phyloP scores from a whole-genome alignment of 2,797 vertebrate species.

The Discoglossus pictus region DNA sequence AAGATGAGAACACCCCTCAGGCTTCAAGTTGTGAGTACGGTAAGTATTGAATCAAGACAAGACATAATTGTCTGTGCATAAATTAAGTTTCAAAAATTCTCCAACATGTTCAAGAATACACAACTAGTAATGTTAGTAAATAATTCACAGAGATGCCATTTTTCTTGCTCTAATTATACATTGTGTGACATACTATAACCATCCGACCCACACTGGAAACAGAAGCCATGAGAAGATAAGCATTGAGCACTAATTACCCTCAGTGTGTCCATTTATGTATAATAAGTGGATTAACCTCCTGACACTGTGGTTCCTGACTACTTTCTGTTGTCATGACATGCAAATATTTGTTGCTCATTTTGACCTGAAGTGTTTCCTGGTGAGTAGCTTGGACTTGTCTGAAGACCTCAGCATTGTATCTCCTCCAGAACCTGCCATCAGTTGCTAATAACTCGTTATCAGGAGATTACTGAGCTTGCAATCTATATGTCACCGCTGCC shows the following conservation, averaged over 20 bases:
- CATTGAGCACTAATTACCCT: neutral
- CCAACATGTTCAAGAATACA: no score
- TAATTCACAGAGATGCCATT: no score
- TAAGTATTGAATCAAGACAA: no score
- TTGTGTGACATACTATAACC: neutral
- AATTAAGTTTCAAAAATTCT: no score
- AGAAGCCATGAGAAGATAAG: neutral
- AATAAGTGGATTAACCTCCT: neutral
- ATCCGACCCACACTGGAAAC: neutral
- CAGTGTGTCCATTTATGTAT: neutral
- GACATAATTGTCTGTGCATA: no score
- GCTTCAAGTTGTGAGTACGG: no score
- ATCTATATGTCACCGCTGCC: neutral
- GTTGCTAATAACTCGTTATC: neutral
- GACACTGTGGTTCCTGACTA: neutral
- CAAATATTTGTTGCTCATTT: conserved; percentile 13
- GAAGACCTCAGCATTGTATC: conserved; percentile 13
- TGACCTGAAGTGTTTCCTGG: neutral
- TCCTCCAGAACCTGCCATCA: neutral
- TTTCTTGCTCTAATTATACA: no score
- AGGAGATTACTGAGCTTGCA: neutral
- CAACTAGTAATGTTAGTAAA: no score
- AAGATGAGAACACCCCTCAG: no score
- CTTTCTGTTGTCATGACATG: conserved; percentile 18
- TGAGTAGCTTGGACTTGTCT: neutral